phyloP scores from a whole-genome alignment of 2,888 invertebrate genomes.

The Sarcophaga carnaria region DNA sequence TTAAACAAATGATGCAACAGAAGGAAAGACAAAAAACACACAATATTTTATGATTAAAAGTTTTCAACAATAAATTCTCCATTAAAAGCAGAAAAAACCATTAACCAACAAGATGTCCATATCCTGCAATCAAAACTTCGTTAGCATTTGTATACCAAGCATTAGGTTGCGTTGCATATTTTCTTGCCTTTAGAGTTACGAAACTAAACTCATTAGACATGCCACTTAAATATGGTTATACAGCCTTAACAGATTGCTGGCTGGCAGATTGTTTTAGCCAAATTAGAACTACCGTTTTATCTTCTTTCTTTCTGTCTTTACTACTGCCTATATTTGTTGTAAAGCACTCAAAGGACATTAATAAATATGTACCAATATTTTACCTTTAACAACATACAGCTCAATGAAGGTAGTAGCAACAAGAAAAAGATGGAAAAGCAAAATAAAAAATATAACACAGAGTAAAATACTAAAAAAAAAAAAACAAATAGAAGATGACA shows the following conservation, averaged over 20 bases:
- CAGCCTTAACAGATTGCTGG: not conserved
- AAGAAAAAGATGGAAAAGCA: not conserved
- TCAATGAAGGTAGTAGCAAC: conserved; percentile 48
- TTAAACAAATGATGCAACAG: too few species aligned
- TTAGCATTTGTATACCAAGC: not conserved
- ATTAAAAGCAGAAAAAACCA: not conserved
- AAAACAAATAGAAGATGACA: not conserved
- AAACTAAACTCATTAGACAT: conserved; percentile 20
- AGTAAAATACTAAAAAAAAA: not conserved
- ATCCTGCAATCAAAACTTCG: not conserved
- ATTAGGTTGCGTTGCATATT: not conserved
- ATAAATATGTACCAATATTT: conserved; percentile 32
- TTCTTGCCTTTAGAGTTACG: not conserved
- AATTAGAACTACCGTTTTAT: not conserved
- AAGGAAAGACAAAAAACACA: too few species aligned
- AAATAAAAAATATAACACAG: not conserved
- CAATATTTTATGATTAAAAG: too few species aligned
- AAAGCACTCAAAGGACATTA: conserved; percentile 5
- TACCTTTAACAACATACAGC: conserved; percentile 39
- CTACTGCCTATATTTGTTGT: not conserved
- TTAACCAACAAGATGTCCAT: not conserved
- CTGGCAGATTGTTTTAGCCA: conserved; percentile 3
- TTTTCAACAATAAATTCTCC: not conserved
- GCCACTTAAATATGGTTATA: conserved; percentile 19
- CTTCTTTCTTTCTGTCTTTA: not conserved